phyloP scores from a whole-genome alignment of 2,113 vertebrate genomes.

The Oxygymnocypris stewartii region DNA sequence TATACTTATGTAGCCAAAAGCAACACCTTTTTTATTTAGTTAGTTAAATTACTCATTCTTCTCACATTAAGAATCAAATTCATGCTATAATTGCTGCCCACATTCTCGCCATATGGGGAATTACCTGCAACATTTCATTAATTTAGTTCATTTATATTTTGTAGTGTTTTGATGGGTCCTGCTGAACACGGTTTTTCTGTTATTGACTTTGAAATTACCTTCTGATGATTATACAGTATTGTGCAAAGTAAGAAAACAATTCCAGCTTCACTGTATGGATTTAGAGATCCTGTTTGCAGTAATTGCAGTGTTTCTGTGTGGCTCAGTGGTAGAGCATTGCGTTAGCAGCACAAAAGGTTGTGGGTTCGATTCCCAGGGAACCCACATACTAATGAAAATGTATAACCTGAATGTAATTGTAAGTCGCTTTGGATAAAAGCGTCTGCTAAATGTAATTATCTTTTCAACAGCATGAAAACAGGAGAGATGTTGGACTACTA shows the following conservation, averaged over 20 bases:
- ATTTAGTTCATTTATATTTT: background rate
- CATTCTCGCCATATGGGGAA: background rate
- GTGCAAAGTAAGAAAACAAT: slow-evolving; percentile 9
- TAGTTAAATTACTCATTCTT: background rate
- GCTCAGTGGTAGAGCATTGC: no score
- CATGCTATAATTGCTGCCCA: background rate
- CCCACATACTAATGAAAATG: no score
- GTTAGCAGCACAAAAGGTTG: no score
- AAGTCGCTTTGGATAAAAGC: no score
- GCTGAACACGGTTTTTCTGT: background rate
- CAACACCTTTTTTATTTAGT: background rate
- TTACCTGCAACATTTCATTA: background rate
- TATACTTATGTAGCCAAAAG: background rate
- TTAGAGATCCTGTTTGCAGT: background rate
- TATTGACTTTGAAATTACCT: slow-evolving; percentile 8
- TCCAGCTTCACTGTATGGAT: slow-evolving; percentile 2
- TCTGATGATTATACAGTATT: slow-evolving; percentile 5
- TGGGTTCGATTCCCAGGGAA: no score
- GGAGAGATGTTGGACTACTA: background rate
- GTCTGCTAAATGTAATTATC: no score
- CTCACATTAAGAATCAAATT: background rate
- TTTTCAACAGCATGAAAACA: slow-evolving; percentile 9
- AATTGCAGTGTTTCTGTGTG: no score
- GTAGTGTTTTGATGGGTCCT: background rate
- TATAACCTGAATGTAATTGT: no score